Percentiles rank a stretch among this genome's conserved stretches.
Evolutionary conservation across 2,797 vertebrate genomes (phyloP).

Genomic region (Chrosomus eos): DNA sequence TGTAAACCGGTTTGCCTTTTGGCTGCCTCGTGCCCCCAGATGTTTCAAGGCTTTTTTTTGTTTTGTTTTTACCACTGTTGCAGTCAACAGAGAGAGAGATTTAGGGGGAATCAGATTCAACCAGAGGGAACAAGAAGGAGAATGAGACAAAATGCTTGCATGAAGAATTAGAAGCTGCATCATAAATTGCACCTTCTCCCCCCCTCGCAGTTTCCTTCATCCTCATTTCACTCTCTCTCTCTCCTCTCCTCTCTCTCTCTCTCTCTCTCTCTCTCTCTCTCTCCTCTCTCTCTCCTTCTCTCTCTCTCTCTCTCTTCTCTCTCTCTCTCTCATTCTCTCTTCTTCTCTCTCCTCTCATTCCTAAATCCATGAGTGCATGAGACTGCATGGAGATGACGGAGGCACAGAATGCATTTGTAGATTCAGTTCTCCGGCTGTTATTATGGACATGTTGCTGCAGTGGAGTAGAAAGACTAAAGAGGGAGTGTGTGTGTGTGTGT

Average conservation of each 20-base stretch:
- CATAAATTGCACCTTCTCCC: conserved; percentile 50
- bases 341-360: conserved; percentile 15
- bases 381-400: conserved; percentile 14
- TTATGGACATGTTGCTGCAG: conserved; percentile 54
- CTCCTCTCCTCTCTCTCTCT: background rate
- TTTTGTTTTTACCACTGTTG: conserved; percentile 13
- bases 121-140: conserved; percentile 32
- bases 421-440: conserved; percentile 42
- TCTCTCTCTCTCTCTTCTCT: background rate
- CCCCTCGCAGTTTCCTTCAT: conserved; percentile 1
- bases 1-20: conserved; percentile 68
- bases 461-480: conserved; percentile 25
- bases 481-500: background rate
- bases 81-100: background rate
- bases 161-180: conserved; percentile 59
- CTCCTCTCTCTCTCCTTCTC: background rate
- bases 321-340: conserved; percentile 15
- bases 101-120: background rate
- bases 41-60: background rate
- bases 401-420: conserved; percentile 26
- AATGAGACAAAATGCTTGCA: conserved; percentile 55
- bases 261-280: conserved; percentile 25
- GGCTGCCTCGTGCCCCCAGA: conserved; percentile 39
- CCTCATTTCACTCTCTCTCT: background rate
- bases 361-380: conserved; percentile 35